Percentiles rank a stretch among this genome's conserved stretches.
These are phyloP conservation scores for Cynodonichthys magdalenae DNA, from an alignment of 2,797 vertebrate genomes.

Conservation along the genomic window DNA sequence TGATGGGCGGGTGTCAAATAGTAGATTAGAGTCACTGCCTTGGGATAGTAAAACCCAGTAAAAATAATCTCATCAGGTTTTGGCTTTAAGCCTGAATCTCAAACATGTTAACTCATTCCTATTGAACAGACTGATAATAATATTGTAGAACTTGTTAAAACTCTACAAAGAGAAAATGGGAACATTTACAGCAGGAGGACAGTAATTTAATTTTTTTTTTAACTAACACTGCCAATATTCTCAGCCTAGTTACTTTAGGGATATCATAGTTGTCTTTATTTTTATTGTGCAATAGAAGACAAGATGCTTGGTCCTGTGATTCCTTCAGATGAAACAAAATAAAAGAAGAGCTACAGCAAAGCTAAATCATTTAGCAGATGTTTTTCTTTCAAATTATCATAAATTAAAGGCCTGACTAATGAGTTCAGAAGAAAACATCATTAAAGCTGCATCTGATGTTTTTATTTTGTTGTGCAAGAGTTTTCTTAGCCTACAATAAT, in stretches of 20 bases:
- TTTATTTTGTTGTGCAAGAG: slow-evolving; percentile 50
- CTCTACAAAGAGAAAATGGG: slow-evolving; percentile 12
- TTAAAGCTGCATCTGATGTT: slow-evolving; percentile 20
- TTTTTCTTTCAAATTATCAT: slow-evolving; percentile 35
- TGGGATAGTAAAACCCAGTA: slow-evolving; percentile 14
- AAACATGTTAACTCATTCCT: slow-evolving; percentile 29
- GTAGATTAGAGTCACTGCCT: slow-evolving; percentile 34
- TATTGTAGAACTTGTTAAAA: slow-evolving; percentile 29
- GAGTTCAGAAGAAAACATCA: slow-evolving; percentile 26
- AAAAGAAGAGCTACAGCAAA: slow-evolving; percentile 18
- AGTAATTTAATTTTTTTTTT: slow-evolving; percentile 20
- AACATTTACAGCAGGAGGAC: slow-evolving; percentile 7
- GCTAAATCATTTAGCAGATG: slow-evolving; percentile 22
- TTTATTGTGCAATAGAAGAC: slow-evolving; percentile 18
- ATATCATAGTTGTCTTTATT: slow-evolving; percentile 15
- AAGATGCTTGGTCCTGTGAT: neutral
- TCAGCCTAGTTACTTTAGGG: slow-evolving; percentile 12
- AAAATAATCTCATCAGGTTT: slow-evolving; percentile 33
- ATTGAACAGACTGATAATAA: slow-evolving; percentile 28
- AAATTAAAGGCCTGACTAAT: slow-evolving; percentile 16
- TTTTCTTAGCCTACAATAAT: slow-evolving; percentile 20
- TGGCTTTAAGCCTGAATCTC: slow-evolving; percentile 35
- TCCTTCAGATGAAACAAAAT: slow-evolving; percentile 19
- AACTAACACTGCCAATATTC: slow-evolving; percentile 15
- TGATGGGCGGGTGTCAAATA: slow-evolving; percentile 24